Percentiles rank a stretch among this genome's conserved stretches.
These are phyloP conservation scores for Simalia tracyae DNA, from an alignment of 2,797 vertebrate species.

Conservation along the genomic window DNA sequence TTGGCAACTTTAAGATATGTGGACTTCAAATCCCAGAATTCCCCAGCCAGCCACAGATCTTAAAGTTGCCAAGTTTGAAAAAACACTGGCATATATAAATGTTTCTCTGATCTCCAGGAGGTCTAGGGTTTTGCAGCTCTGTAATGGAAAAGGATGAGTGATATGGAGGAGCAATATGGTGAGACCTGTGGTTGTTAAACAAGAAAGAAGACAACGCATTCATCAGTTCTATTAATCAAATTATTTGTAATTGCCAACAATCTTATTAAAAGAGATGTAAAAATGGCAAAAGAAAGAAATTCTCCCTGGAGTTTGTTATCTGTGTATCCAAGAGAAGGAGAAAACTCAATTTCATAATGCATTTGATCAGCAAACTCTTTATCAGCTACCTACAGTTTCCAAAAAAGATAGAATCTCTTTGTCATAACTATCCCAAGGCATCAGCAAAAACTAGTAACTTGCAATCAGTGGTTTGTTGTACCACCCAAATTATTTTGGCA, in stretches of 20 bases:
- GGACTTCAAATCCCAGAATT: too few relatives aligned
- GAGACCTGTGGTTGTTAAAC: conserved; percentile 8
- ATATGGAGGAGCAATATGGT: conserved; percentile 30
- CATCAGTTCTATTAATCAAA: conserved; percentile 61
- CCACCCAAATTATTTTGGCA: conserved; percentile 8
- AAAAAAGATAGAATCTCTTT: conserved; percentile 13
- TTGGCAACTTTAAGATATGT: too few relatives aligned
- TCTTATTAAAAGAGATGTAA: conserved; percentile 62
- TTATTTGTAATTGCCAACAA: conserved; percentile 42
- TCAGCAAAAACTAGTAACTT: conserved; percentile 29
- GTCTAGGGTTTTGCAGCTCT: conserved; percentile 25
- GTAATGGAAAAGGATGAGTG: conserved; percentile 47
- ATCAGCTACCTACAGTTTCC: background rate
- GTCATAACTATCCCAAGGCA: conserved; percentile 27
- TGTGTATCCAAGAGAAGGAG: conserved; percentile 5
- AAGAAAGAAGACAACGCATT: conserved; percentile 20
- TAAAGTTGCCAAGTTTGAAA: too few relatives aligned
- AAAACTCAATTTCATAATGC: background rate
- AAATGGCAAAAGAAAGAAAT: conserved; percentile 42
- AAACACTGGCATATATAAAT: background rate
- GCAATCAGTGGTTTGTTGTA: conserved; percentile 1
- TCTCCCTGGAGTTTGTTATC: background rate
- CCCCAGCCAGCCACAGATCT: too few relatives aligned
- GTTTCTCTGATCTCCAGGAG: conserved; percentile 42
- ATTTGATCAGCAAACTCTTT: accelerated